phyloP scores from a whole-genome alignment of 2,113 vertebrate genomes.

The Toxotes chatareus region DNA sequence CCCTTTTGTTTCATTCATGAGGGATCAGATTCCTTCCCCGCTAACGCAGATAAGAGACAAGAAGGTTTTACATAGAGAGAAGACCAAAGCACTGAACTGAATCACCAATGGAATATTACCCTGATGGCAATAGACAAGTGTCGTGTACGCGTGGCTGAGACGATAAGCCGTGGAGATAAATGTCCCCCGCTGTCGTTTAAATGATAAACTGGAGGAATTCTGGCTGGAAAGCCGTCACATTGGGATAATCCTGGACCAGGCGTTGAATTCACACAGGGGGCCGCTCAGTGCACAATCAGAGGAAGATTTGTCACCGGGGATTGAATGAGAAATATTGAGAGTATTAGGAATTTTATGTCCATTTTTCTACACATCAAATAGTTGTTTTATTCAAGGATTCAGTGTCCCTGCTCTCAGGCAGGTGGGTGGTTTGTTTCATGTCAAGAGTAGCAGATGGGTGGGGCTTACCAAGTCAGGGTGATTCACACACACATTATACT shows the following conservation, averaged over 20 bases:
- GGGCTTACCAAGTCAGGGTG: conserved; percentile 11
- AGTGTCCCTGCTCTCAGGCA: conserved; percentile 5
- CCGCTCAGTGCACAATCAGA: conserved; percentile 55
- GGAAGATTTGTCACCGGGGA: conserved; percentile 61
- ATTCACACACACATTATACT: conserved; percentile 25
- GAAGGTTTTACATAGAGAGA: conserved; percentile 58
- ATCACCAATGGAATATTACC: conserved; percentile 64
- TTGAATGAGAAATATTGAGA: conserved; percentile 67
- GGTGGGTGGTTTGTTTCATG: conserved; percentile 21
- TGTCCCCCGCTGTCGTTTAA: conserved; percentile 75
- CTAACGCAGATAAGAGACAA: conserved; percentile 60
- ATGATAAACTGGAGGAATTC: conserved; percentile 79
- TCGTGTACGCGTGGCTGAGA: conserved; percentile 58
- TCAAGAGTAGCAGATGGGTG: conserved; percentile 19
- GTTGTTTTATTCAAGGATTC: conserved; percentile 54
- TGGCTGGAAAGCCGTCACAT: conserved; percentile 71
- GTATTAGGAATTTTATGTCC: conserved; percentile 62
- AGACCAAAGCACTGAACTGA: conserved; percentile 58
- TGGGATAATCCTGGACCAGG: conserved; percentile 73
- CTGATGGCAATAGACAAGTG: conserved; percentile 72
- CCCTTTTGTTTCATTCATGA: conserved; percentile 79
- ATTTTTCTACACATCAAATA: conserved; percentile 50
- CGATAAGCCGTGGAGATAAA: conserved; percentile 78
- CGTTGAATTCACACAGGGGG: conserved; percentile 55
- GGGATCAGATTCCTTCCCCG: conserved; percentile 54